Evolutionary conservation across 2,113 vertebrate species (phyloP).

Genomic region (Phocoena phocoena): DNA sequence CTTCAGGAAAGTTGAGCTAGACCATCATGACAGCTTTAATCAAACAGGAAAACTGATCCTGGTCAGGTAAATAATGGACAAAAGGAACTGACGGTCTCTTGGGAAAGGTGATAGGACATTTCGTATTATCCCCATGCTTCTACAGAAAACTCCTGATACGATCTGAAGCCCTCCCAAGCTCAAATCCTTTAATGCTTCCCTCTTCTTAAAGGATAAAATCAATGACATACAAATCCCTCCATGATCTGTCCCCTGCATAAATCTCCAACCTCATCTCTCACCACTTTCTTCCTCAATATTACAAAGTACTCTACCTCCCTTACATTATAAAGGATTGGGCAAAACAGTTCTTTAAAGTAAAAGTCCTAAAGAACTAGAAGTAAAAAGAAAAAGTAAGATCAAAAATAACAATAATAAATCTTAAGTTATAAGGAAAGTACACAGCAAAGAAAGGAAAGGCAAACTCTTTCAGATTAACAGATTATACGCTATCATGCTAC

Average conservation of each 20-base stretch:
- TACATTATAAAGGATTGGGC: not conserved
- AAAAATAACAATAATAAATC: not conserved
- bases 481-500: not conserved
- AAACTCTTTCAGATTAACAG: not conserved
- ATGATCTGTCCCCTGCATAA: not conserved
- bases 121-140: not conserved
- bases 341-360: not conserved
- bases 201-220: conserved; percentile 36
- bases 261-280: not conserved
- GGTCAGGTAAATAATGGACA: not conserved
- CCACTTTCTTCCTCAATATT: not conserved
- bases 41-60: not conserved
- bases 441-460: not conserved
- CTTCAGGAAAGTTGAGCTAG: not conserved
- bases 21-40: not conserved
- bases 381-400: not conserved
- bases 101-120: not conserved
- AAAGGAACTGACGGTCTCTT: not conserved
- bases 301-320: not conserved
- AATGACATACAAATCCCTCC: not conserved
- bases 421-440: not conserved
- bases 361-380: not conserved
- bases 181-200: not conserved
- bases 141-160: not conserved
- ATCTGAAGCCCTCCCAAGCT: not conserved